Conservation (phyloP, 2,113 vertebrate species). For the Bubalus kerabau region DNA sequence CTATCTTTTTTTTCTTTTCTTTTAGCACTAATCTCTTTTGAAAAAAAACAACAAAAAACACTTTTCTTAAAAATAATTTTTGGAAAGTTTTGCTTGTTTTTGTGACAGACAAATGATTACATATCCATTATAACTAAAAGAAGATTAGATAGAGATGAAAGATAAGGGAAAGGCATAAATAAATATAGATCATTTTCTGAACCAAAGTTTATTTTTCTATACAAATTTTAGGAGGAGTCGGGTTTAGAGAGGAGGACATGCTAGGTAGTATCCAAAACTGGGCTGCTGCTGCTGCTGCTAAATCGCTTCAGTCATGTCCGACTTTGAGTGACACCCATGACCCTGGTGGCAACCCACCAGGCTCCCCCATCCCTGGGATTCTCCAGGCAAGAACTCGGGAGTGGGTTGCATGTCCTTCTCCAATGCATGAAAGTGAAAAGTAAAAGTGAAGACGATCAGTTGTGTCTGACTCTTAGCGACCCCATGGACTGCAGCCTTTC, state of each 20-base stretch:
- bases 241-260: background rate
- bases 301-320: accelerated
- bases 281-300: background rate
- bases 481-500: background rate
- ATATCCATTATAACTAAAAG: background rate
- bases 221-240: background rate
- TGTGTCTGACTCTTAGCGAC: background rate
- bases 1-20: background rate
- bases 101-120: background rate
- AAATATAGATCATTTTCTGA: background rate
- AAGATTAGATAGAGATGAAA: background rate
- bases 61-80: background rate
- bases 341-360: background rate
- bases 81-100: background rate
- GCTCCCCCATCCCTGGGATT: background rate
- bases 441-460: background rate
- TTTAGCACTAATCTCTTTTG: background rate
- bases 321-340: background rate
- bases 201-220: background rate
- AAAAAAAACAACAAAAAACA: background rate
- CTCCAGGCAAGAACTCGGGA: background rate
- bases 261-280: background rate
- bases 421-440: background rate
- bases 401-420: background rate
- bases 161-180: background rate